Conservation (phyloP, 2,888 invertebrate species). For the Alloplasta piceator region DNA sequence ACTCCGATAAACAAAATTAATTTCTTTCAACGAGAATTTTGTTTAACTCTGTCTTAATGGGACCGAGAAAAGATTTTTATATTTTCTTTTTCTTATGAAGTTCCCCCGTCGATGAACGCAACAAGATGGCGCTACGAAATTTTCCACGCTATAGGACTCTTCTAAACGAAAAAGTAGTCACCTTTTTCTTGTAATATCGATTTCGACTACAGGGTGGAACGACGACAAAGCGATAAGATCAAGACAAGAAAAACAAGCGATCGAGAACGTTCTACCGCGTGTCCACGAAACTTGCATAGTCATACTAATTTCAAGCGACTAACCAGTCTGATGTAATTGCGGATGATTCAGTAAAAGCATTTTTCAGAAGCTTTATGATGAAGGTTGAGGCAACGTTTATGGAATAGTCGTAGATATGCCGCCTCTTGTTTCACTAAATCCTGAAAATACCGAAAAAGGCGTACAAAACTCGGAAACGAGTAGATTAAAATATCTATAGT, state of each 20-base stretch:
- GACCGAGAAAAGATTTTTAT: neutral
- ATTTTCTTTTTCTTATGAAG: constrained; percentile 5
- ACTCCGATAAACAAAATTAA: neutral
- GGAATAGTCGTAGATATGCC: no score
- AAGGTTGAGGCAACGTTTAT: no score
- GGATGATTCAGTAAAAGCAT: constrained; percentile 30
- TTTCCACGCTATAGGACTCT: constrained; percentile 1
- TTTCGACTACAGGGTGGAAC: constrained; percentile 1
- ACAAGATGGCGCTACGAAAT: constrained; percentile 36
- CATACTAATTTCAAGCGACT: constrained; percentile 32
- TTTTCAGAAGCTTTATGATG: neutral
- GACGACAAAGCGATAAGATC: neutral
- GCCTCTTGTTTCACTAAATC: no score
- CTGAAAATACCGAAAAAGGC: no score
- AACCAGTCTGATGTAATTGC: constrained; percentile 49
- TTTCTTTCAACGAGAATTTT: constrained; percentile 34
- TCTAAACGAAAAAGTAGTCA: constrained; percentile 48
- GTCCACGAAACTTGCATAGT: constrained; percentile 29
- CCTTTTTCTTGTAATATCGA: neutral
- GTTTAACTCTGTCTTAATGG: neutral
- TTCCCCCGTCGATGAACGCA: neutral
- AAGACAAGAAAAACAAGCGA: neutral
- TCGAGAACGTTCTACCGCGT: constrained; percentile 21
- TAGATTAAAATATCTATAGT: no score
- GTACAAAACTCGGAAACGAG: no score